phyloP scores from a whole-genome alignment of 2,113 vertebrate species.

The Polypterus senegalus region DNA sequence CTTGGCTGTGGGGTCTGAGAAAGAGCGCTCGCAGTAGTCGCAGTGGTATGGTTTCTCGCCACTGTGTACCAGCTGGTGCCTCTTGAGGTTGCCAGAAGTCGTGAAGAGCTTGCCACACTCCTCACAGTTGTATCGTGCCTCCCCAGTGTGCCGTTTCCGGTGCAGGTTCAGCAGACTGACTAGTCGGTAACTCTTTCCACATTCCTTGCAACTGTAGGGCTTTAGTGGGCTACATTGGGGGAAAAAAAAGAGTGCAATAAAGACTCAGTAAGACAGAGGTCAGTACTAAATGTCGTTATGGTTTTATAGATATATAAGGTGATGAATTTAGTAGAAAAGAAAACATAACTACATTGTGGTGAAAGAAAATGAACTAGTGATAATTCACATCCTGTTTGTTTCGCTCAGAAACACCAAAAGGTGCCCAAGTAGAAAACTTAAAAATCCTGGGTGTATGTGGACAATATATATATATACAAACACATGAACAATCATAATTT shows the following conservation, averaged over 20 bases:
- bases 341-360: too few species aligned
- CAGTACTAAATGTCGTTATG: too few species aligned
- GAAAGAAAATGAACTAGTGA: too few species aligned
- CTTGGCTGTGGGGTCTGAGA: conserved; percentile 94
- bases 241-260: not conserved
- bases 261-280: not conserved
- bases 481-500: too few species aligned
- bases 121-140: conserved; percentile 81
- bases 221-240: conserved; percentile 64
- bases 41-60: conserved; percentile 93
- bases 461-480: too few species aligned
- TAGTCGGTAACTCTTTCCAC: conserved; percentile 91
- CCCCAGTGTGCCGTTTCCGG: conserved; percentile 90
- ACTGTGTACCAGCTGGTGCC: conserved; percentile 93
- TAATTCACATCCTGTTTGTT: too few species aligned
- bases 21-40: conserved; percentile 82
- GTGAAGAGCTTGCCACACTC: conserved; percentile 91
- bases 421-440: too few species aligned
- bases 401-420: too few species aligned
- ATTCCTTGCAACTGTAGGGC: conserved; percentile 81
- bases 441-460: too few species aligned
- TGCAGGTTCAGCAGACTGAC: conserved; percentile 94
- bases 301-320: too few species aligned
- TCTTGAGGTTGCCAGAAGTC: conserved; percentile 89
- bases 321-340: too few species aligned